Percentiles rank a stretch among this genome's conserved stretches.
Conservation (phyloP, 1,140 invertebrate species). For the Oedothorax gibbosus region DNA sequence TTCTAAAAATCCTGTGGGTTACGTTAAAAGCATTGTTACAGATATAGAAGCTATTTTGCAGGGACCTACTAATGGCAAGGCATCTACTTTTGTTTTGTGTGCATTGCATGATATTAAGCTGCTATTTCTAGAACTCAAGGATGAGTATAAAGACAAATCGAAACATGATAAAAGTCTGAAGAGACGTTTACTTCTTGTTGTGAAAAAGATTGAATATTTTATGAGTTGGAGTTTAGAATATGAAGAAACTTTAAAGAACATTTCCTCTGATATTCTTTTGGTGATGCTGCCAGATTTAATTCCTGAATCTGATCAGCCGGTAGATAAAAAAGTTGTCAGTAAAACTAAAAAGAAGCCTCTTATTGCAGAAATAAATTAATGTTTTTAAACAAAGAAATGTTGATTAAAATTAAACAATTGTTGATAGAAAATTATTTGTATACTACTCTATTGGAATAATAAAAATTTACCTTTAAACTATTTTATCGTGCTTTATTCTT, state of each 20-base stretch:
- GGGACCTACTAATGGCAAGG: constrained; percentile 40
- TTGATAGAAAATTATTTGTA: no score
- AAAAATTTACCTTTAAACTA: no score
- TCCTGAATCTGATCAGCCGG: background rate
- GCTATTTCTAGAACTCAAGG: constrained; percentile 18
- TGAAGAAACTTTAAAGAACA: background rate
- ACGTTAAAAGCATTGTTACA: constrained; percentile 38
- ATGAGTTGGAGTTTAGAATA: constrained; percentile 40
- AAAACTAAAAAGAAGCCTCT: constrained; percentile 13
- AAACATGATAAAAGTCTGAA: background rate
- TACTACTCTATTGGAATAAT: no score
- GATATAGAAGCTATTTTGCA: constrained; percentile 16
- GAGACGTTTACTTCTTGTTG: constrained; percentile 3
- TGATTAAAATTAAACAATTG: background rate
- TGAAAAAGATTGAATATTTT: constrained; percentile 47
- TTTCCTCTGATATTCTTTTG: constrained; percentile 36
- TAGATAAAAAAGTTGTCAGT: background rate
- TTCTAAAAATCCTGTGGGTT: background rate
- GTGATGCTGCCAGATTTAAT: constrained; percentile 42
- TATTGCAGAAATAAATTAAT: constrained; percentile 40
- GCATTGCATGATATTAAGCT: constrained; percentile 56
- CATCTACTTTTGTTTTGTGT: constrained; percentile 31
- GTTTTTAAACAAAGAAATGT: background rate
- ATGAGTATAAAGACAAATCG: background rate
- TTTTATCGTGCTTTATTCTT: no score